phyloP scores from a whole-genome alignment of 1,140 invertebrate genomes.

The Drosophila eugracilis region DNA sequence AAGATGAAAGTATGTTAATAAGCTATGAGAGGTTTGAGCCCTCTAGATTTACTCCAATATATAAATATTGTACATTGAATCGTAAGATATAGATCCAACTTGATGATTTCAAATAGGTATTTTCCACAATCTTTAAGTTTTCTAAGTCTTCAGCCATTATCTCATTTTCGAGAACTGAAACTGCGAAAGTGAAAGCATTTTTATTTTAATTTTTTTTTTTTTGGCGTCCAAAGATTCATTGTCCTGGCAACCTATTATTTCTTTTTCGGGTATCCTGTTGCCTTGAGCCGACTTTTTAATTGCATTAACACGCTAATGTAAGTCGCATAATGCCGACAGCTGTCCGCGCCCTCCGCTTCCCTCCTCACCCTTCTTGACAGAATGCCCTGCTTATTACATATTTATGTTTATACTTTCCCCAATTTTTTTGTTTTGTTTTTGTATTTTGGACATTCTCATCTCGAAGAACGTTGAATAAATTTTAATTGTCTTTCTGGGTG shows the following conservation, averaged over 20 bases:
- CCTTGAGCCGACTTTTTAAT: constrained; percentile 77
- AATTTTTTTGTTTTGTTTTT: too few species aligned
- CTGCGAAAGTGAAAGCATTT: constrained; percentile 62
- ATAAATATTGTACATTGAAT: too few species aligned
- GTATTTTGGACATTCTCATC: constrained; percentile 30
- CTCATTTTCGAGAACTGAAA: constrained; percentile 1
- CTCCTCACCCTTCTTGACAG: constrained; percentile 13
- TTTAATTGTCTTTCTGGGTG: constrained; percentile 82
- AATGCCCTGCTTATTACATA: constrained; percentile 69
- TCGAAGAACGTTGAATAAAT: constrained; percentile 75
- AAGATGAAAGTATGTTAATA: too few species aligned
- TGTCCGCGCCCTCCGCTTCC: constrained; percentile 13
- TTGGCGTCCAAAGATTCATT: constrained; percentile 66
- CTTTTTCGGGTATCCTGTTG: constrained; percentile 21
- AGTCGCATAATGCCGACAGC: constrained; percentile 67
- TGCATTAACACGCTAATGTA: constrained; percentile 82
- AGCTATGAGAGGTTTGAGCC: too few species aligned
- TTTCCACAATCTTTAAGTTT: constrained; percentile 15
- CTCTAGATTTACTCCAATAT: too few species aligned
- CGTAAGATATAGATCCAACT: not conserved
- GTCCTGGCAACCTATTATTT: constrained; percentile 35
- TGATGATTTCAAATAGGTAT: not conserved
- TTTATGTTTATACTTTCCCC: constrained; percentile 72
- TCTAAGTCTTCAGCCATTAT: not conserved
- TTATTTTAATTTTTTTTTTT: constrained; percentile 65